A percentile compares a stretch with the other conserved stretches of the same genome.
Conservation (phyloP, 2,113 vertebrate species). For the Edolisoma coerulescens region DNA sequence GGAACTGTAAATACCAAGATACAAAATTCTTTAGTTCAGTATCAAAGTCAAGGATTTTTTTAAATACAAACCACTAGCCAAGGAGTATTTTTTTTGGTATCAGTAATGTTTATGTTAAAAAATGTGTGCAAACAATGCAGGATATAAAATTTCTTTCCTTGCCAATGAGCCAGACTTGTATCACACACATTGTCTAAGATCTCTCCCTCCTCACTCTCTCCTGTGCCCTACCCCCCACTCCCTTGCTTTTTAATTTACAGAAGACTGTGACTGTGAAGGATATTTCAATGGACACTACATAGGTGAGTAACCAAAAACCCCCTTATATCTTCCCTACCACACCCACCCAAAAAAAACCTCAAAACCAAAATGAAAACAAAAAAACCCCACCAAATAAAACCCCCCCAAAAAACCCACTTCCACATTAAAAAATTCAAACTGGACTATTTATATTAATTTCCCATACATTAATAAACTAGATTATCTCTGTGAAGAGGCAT, state of each 20-base stretch:
- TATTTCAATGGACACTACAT: constrained; percentile 85
- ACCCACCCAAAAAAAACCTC: neutral
- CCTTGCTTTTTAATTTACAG: constrained; percentile 68
- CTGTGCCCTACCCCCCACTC: neutral
- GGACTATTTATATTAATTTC: neutral
- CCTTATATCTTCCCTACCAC: neutral
- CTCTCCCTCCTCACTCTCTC: neutral
- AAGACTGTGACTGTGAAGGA: constrained; percentile 86
- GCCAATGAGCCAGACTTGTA: neutral
- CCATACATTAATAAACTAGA: neutral
- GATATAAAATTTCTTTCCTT: neutral
- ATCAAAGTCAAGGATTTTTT: neutral
- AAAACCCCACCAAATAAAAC: neutral
- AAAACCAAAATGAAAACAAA: neutral
- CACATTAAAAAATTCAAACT: neutral
- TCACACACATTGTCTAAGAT: neutral
- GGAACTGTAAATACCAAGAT: neutral
- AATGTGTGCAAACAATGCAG: neutral
- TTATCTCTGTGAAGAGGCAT: neutral
- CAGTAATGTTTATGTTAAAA: neutral
- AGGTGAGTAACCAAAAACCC: constrained; percentile 77
- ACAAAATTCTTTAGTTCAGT: neutral
- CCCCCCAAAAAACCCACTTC: too few relatives aligned
- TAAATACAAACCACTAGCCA: neutral
- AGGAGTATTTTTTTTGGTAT: neutral